phyloP scores from a whole-genome alignment of 2,797 vertebrate genomes.

The Tiaroga cobitis region DNA sequence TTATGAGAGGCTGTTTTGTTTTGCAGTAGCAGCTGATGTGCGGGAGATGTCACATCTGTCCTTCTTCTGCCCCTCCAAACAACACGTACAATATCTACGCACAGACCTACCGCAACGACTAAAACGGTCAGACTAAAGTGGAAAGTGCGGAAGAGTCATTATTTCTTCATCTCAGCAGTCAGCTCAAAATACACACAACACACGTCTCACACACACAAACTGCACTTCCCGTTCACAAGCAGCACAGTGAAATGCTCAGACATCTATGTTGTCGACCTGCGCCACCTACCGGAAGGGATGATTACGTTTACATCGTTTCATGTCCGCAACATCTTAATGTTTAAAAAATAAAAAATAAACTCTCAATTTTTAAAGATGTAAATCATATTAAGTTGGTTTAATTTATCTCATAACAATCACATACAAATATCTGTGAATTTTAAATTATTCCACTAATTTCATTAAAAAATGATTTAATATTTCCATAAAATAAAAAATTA shows the following conservation, averaged over 20 bases:
- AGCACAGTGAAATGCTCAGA: not conserved
- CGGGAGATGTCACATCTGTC: not conserved
- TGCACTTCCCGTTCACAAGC: slow-evolving; percentile 20
- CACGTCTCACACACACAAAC: not conserved
- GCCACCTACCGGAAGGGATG: slow-evolving; percentile 6
- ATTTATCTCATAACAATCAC: not conserved
- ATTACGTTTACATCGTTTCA: not conserved
- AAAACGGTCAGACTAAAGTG: not conserved
- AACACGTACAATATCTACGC: not conserved
- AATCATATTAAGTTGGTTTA: not conserved
- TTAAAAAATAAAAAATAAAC: not conserved
- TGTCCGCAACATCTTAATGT: not conserved
- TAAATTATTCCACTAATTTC: not conserved
- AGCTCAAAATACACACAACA: not conserved
- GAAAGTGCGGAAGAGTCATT: not conserved
- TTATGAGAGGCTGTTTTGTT: slow-evolving; percentile 33
- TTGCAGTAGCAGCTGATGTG: not conserved
- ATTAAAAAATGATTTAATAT: too few relatives aligned
- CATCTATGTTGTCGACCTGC: not conserved
- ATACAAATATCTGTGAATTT: not conserved
- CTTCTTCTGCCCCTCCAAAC: not conserved
- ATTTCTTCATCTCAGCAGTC: not conserved
- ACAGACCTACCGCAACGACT: not conserved
- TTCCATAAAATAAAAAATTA: too few relatives aligned
- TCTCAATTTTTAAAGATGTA: not conserved